Conservation (phyloP, 2,888 invertebrate species). For the Caradrina clavipalpis region DNA sequence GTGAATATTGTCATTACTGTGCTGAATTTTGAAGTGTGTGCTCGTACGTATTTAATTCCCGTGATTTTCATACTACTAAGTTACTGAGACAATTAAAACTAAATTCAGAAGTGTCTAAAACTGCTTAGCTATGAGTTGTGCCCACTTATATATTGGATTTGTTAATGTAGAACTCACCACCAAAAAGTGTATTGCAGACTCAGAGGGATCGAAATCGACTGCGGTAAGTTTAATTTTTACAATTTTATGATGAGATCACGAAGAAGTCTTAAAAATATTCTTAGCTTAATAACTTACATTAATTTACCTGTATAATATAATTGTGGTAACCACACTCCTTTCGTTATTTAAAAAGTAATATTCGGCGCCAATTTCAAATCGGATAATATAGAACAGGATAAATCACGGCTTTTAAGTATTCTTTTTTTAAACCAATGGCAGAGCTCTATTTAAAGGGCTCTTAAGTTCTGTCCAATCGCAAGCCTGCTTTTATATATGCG, state of each 20-base stretch:
- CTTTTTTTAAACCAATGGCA: slow-evolving; percentile 16
- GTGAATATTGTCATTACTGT: slow-evolving; percentile 7
- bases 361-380: slow-evolving; percentile 8
- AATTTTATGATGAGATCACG: slow-evolving; percentile 8
- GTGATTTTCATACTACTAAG: slow-evolving; percentile 8
- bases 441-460: slow-evolving; percentile 16
- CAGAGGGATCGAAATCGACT: slow-evolving; percentile 1
- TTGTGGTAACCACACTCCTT: slow-evolving; percentile 8
- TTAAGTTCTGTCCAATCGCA: slow-evolving; percentile 15
- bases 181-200: slow-evolving; percentile 1
- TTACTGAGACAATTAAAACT: slow-evolving; percentile 4
- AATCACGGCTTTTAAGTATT: slow-evolving; percentile 14
- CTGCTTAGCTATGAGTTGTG: slow-evolving; percentile 1
- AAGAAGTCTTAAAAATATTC: slow-evolving; percentile 7
- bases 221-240: slow-evolving; percentile 1
- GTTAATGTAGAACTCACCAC: slow-evolving; percentile 1
- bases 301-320: slow-evolving; percentile 7
- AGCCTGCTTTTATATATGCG: slow-evolving; percentile 17
- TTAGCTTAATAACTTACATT: slow-evolving; percentile 8
- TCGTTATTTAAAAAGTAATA: slow-evolving; percentile 8
- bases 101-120: neutral
- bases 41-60: slow-evolving; percentile 5
- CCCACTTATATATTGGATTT: slow-evolving; percentile 1
- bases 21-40: slow-evolving; percentile 8
- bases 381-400: slow-evolving; percentile 8